Percentiles rank a stretch among this genome's conserved stretches.
Conservation (phyloP, 2,113 vertebrate genomes). For the Salvator merianae region DNA sequence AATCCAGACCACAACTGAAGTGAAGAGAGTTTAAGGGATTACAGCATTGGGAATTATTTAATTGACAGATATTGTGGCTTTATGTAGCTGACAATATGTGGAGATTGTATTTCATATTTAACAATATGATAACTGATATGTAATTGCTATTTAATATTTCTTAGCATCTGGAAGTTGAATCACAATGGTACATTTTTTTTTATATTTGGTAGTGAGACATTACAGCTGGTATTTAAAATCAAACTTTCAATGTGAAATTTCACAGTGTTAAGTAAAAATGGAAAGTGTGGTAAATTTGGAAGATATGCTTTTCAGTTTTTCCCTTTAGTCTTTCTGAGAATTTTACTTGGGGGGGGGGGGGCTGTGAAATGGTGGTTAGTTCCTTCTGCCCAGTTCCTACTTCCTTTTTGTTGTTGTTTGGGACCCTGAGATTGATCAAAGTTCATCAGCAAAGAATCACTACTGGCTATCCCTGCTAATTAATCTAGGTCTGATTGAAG, state of each 20-base stretch:
- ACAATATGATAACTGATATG: background rate
- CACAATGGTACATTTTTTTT: background rate
- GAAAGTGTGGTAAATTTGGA: background rate
- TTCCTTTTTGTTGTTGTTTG: background rate
- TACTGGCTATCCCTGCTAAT: background rate
- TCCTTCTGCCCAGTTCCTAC: no score
- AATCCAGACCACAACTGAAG: background rate
- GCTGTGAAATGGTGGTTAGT: no score
- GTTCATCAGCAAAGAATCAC: background rate
- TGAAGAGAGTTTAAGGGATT: background rate
- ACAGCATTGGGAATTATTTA: background rate
- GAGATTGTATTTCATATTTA: background rate
- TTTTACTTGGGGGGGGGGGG: background rate
- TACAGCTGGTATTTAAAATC: background rate
- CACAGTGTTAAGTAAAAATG: background rate
- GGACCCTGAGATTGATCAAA: background rate
- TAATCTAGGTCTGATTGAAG: background rate
- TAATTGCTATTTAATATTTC: background rate
- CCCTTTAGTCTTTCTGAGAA: background rate
- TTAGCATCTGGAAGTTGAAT: background rate
- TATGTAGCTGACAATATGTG: background rate
- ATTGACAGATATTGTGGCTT: background rate
- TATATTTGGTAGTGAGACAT: background rate
- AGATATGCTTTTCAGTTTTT: background rate
- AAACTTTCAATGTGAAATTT: background rate